Conservation (phyloP, 2,797 vertebrate genomes). For the Xerus rutilus region DNA sequence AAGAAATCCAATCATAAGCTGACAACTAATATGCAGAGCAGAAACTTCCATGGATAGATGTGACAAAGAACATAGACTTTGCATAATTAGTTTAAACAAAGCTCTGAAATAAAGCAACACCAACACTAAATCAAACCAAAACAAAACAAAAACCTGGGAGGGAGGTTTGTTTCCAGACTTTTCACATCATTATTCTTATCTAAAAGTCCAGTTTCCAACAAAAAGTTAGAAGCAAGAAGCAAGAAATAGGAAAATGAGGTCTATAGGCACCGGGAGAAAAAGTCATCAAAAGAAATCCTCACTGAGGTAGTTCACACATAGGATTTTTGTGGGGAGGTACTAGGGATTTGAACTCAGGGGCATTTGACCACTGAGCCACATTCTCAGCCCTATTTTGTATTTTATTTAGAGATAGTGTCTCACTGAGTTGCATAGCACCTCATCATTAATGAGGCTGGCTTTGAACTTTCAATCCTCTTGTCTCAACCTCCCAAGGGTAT, state of each 20-base stretch:
- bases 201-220: background rate
- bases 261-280: background rate
- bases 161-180: background rate
- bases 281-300: background rate
- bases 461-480: too few relatives aligned
- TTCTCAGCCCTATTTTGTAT: too few relatives aligned
- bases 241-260: background rate
- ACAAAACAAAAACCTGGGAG: background rate
- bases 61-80: background rate
- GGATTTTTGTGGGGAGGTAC: background rate
- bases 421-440: too few relatives aligned
- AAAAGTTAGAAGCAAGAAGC: background rate
- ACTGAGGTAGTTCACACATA: background rate
- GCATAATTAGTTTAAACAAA: background rate
- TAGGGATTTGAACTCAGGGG: too few relatives aligned
- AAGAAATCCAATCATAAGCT: background rate
- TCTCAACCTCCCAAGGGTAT: too few relatives aligned
- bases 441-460: too few relatives aligned
- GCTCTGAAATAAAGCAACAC: background rate
- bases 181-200: background rate
- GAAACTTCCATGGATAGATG: background rate
- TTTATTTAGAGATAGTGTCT: too few relatives aligned
- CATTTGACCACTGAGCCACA: too few relatives aligned
- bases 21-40: background rate
- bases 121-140: background rate